Percentiles rank a stretch among this genome's conserved stretches.
Evolutionary conservation across 2,797 vertebrate species (phyloP).

Genomic region (Poliocrania exsul): DNA sequence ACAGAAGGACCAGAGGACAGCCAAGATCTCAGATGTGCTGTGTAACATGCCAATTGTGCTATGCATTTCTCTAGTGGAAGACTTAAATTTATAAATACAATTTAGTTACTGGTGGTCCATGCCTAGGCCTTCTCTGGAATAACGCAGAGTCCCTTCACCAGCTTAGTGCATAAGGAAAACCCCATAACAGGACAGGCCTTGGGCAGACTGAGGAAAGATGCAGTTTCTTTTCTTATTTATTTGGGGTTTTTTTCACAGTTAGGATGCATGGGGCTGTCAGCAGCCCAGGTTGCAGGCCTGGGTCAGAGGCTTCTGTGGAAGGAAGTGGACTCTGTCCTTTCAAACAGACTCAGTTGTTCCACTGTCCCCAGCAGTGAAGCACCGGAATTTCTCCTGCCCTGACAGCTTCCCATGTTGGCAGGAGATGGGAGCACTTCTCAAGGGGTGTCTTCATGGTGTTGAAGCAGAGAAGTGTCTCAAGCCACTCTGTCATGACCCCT

Average conservation of each 20-base stretch:
- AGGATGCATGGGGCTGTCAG: background rate
- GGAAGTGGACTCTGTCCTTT: background rate
- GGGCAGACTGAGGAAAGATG: background rate
- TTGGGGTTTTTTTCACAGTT: background rate
- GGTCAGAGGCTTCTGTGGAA: background rate
- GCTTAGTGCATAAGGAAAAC: background rate
- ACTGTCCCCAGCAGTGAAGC: background rate
- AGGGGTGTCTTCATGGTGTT: background rate
- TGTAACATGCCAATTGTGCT: background rate
- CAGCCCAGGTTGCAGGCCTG: background rate
- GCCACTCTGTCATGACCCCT: background rate
- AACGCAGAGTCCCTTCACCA: accelerated
- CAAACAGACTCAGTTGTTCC: background rate
- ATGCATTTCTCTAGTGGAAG: background rate
- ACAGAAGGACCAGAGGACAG: background rate
- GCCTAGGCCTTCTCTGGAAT: background rate
- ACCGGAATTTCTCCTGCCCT: background rate
- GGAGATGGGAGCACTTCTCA: background rate
- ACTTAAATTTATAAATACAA: background rate
- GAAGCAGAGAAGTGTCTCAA: slow-evolving; percentile 3
- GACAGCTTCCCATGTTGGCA: background rate
- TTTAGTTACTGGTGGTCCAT: background rate
- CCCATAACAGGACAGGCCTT: background rate
- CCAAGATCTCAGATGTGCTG: background rate
- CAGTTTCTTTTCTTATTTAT: background rate